Evolutionary conservation across 2,113 vertebrate genomes (phyloP).

Genomic region (Gallinago paraguaiae): DNA sequence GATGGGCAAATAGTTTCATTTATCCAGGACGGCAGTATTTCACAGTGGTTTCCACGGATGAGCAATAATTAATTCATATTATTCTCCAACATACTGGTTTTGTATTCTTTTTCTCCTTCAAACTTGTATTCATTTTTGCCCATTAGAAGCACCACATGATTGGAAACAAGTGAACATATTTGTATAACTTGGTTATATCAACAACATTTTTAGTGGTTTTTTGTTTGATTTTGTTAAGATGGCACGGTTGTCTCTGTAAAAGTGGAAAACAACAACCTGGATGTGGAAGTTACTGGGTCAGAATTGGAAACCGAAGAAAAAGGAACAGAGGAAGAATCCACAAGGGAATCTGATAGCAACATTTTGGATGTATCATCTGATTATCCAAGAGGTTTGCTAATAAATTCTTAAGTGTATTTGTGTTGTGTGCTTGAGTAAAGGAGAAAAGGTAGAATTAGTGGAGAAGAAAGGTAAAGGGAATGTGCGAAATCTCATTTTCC

Average conservation of each 20-base stretch:
- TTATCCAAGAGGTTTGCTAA: conserved; percentile 64
- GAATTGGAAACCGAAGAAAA: conserved; percentile 54
- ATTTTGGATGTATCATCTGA: conserved; percentile 53
- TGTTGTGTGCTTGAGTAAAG: background rate
- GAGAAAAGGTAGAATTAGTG: background rate
- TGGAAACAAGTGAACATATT: background rate
- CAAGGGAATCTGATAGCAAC: conserved; percentile 21
- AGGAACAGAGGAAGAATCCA: background rate
- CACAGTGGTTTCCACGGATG: background rate
- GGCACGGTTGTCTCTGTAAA: conserved; percentile 4
- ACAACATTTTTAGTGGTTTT: background rate
- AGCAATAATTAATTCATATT: background rate
- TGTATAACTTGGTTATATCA: background rate
- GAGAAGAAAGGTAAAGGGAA: background rate
- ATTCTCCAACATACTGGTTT: background rate
- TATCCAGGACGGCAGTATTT: background rate
- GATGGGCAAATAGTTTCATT: background rate
- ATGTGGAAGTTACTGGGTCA: background rate
- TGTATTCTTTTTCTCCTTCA: background rate
- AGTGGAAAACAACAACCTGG: background rate
- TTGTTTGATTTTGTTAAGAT: conserved; percentile 49
- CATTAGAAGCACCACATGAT: background rate
- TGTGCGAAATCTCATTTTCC: background rate
- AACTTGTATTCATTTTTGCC: background rate
- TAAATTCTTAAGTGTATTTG: background rate